Percentiles rank a stretch among this genome's conserved stretches.
These are phyloP conservation scores for Diadegma fenestrale DNA, from an alignment of 2,888 invertebrate genomes.

Conservation along the genomic window DNA sequence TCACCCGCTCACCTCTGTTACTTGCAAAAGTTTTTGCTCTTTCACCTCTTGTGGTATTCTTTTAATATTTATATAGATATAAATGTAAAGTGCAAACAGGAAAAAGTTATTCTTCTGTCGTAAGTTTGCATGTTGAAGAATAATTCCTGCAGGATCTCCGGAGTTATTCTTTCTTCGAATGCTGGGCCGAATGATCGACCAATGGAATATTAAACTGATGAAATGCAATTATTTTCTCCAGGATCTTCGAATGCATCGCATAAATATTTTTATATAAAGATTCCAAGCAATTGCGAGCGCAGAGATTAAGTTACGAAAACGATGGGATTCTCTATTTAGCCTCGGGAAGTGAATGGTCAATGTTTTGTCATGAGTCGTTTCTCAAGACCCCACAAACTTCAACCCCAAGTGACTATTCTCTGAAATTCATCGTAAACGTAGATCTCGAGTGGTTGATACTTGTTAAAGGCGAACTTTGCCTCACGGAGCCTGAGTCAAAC, in stretches of 20 bases:
- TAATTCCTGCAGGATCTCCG: constrained; percentile 54
- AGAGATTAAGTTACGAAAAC: not conserved
- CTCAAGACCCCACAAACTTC: constrained; percentile 49
- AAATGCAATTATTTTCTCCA: constrained; percentile 32
- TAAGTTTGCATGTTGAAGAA: constrained; percentile 42
- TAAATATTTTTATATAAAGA: not conserved
- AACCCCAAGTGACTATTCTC: constrained; percentile 8
- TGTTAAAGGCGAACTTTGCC: constrained; percentile 35
- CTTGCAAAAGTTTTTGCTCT: constrained; percentile 56
- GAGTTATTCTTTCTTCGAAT: not conserved
- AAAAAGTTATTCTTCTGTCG: constrained; percentile 32
- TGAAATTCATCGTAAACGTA: constrained; percentile 26
- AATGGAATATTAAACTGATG: constrained; percentile 12
- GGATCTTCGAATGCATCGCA: not conserved
- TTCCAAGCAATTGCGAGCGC: not conserved
- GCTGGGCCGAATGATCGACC: not conserved
- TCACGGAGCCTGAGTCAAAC: constrained; percentile 2
- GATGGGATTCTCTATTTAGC: constrained; percentile 28
- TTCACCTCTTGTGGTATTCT: constrained; percentile 31
- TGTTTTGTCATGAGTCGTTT: constrained; percentile 29
- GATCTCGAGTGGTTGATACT: constrained; percentile 30
- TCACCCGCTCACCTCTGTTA: constrained; percentile 39
- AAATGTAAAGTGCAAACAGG: not conserved
- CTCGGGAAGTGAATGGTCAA: constrained; percentile 29
- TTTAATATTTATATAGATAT: constrained; percentile 31